phyloP scores from a whole-genome alignment of 2,113 vertebrate genomes.

The Xenus cinereus region DNA sequence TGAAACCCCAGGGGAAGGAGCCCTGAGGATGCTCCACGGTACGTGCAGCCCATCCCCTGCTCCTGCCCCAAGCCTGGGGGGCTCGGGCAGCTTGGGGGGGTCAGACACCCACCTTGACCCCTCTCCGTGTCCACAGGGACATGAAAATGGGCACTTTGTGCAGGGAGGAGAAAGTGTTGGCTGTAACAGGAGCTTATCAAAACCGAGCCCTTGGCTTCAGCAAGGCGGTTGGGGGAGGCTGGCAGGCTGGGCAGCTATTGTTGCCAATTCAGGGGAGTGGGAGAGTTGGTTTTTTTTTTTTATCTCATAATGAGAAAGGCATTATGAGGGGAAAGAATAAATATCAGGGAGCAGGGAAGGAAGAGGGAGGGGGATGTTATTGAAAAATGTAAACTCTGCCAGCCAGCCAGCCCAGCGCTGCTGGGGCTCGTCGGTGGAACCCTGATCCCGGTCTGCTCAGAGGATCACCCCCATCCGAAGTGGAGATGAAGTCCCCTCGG shows the following conservation, averaged over 20 bases:
- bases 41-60: accelerated
- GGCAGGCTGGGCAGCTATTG: neutral
- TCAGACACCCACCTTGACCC: neutral
- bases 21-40: neutral
- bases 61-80: neutral
- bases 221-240: neutral
- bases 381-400: neutral
- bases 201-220: neutral
- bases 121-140: neutral
- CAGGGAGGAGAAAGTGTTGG: neutral
- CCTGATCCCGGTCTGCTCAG: neutral
- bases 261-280: neutral
- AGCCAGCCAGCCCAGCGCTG: neutral
- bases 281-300: neutral
- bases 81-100: neutral
- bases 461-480: neutral
- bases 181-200: neutral
- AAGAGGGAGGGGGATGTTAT: neutral
- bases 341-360: neutral
- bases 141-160: neutral
- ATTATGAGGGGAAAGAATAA: neutral
- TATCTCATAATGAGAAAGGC: neutral
- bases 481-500: accelerated
- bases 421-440: neutral
- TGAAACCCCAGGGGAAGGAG: neutral